A percentile compares a stretch with the other conserved stretches of the same genome.
These are phyloP conservation scores for Muricea muricata DNA, from an alignment of 92 coral and sea anemone species.

Conservation along the genomic window DNA sequence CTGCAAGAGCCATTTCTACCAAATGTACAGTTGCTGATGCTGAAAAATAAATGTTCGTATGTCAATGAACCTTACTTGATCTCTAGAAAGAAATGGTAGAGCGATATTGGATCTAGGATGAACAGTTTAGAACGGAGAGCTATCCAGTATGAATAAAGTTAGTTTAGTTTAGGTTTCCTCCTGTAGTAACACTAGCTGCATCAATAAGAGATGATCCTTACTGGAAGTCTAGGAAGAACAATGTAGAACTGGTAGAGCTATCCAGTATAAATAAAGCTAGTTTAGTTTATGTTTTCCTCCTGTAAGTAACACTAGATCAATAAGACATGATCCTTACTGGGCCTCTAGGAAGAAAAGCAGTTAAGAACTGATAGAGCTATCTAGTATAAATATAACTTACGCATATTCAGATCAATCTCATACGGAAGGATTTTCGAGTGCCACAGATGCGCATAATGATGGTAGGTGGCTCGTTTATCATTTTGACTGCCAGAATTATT, in stretches of 20 bases:
- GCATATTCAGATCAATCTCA: not conserved
- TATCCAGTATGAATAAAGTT: not conserved
- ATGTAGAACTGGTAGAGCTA: too few species aligned
- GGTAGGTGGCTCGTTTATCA: not conserved
- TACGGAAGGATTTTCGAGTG: constrained; percentile 1
- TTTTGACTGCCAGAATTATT: not conserved
- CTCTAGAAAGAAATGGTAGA: too few species aligned
- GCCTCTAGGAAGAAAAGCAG: not conserved
- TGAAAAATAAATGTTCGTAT: not conserved
- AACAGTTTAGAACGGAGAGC: not conserved
- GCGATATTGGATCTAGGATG: too few species aligned
- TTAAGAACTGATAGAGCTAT: not conserved
- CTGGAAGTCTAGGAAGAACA: too few species aligned
- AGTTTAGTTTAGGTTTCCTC: too few species aligned
- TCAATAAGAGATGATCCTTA: too few species aligned
- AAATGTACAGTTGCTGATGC: not conserved
- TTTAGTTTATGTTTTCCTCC: too few species aligned
- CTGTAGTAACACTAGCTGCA: too few species aligned
- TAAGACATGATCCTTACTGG: not conserved
- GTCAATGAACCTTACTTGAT: not conserved
- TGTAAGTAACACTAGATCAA: not conserved
- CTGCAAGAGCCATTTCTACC: not conserved
- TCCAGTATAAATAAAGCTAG: too few species aligned
- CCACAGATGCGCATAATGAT: not conserved
- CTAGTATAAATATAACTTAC: not conserved